Conservation (phyloP, 1,140 invertebrate species). For the Danaus plexippus region DNA sequence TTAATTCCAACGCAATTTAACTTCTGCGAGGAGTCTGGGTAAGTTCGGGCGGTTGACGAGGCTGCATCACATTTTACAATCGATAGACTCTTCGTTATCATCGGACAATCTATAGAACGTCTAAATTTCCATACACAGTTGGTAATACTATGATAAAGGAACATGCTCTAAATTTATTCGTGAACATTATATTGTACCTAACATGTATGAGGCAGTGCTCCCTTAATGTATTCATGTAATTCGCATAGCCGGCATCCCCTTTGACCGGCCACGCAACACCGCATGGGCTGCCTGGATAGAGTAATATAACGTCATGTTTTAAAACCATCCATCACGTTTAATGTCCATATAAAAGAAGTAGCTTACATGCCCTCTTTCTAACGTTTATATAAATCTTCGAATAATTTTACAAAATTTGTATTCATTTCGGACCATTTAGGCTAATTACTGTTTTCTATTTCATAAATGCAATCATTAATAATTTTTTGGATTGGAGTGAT, state of each 20-base stretch:
- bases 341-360: conserved; percentile 67
- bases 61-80: conserved; percentile 20
- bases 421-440: too few species aligned
- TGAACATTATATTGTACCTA: conserved; percentile 63
- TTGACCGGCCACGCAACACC: conserved; percentile 70
- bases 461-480: too few species aligned
- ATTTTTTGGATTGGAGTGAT: too few species aligned
- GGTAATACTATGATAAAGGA: conserved; percentile 56
- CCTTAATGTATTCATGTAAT: conserved; percentile 72
- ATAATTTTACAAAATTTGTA: conserved; percentile 3
- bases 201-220: conserved; percentile 62
- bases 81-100: conserved; percentile 23
- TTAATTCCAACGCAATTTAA: conserved; percentile 22
- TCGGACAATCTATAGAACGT: conserved; percentile 32
- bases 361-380: conserved; percentile 43
- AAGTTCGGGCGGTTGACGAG: conserved; percentile 17
- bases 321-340: conserved; percentile 71
- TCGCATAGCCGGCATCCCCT: conserved; percentile 69
- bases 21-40: conserved; percentile 18
- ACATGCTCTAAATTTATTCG: conserved; percentile 65
- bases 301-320: conserved; percentile 69
- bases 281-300: conserved; percentile 56
- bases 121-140: conserved; percentile 58
- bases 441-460: too few species aligned
- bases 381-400: conserved; percentile 25